These are phyloP conservation scores for Glyphotaelius pellucidus DNA, from an alignment of 2,888 invertebrate species.

Conservation along the genomic window DNA sequence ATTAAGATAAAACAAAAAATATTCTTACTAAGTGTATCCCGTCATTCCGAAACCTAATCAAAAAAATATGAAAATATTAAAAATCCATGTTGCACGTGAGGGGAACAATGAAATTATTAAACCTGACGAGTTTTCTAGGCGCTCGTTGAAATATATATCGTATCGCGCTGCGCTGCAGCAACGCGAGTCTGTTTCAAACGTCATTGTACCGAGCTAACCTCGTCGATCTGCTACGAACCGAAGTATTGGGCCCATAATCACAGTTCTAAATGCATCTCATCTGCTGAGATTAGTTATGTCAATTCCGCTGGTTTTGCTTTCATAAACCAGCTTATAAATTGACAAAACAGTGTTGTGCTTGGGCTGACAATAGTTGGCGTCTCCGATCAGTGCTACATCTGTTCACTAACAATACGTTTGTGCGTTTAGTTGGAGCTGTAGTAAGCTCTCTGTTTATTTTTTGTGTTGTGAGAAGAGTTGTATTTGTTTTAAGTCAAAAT, in stretches of 20 bases:
- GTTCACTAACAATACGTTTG: conserved; percentile 28
- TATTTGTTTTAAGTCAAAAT: conserved; percentile 71
- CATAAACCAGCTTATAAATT: not conserved
- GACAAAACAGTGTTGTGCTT: conserved; percentile 14
- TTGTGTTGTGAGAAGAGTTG: conserved; percentile 37
- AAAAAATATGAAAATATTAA: too few species aligned
- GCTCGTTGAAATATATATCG: not conserved
- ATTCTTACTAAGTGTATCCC: too few species aligned
- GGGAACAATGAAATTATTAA: not conserved
- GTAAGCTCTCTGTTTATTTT: not conserved
- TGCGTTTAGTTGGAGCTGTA: conserved; percentile 9
- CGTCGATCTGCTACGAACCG: conserved; percentile 6
- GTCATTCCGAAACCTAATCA: too few species aligned
- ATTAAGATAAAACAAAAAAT: too few species aligned
- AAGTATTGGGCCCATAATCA: conserved; percentile 4
- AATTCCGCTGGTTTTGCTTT: not conserved
- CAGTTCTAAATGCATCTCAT: conserved; percentile 15
- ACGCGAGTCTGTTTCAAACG: conserved; percentile 33
- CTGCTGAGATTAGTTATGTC: not conserved
- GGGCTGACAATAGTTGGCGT: conserved; percentile 36
- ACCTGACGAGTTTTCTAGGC: not conserved
- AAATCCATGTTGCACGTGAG: not conserved
- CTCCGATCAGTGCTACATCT: conserved; percentile 35
- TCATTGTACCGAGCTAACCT: conserved; percentile 45
- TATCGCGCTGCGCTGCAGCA: not conserved